Evolutionary conservation across 1,140 invertebrate genomes (phyloP), one percentile per base, ranked within the genome.

Genomic region (Anoplolepis gracilipes): DNA sequence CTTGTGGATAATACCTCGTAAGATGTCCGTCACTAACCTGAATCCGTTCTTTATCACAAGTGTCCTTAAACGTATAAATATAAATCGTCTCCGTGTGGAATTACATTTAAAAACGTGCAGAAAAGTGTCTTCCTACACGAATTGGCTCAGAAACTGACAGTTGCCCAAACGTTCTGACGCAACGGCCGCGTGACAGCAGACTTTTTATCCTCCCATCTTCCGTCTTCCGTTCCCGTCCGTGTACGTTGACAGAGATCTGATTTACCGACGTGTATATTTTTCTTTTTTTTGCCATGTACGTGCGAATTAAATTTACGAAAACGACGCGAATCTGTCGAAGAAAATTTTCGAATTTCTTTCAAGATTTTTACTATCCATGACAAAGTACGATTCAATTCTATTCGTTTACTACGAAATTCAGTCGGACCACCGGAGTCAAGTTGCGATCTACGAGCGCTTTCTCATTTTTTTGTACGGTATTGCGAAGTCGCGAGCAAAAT

Each of bases 71-170:
- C 86, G 62, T 90, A 88, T 88, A 92, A 85, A 85, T 87, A 84
- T 70, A 77, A 85, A 88, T 89, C 81, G 73, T 69, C n/a, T 69
- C 46, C 39, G 65, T 90, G 65, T 90, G 67, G 87, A 91, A 88
- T 90, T 67, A 90, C 92, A 93, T 93, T 91, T 93, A 91, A 92
- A 90, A 88, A 85, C 88, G 42, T 78, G 78, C 62, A 70, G 46
- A 19, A 64, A 87, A 73, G 49, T 91, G 84, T 84, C 82, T 59
- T 79, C 69, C 84, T 59, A 72, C 75, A 42, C 64, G 76, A 84
- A 87, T 49, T 19, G 88, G 87, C 65, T 28, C 7, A 39, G 76
- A 92, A 92, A 93, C 92, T 93, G 93, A 93, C 93, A 93, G 92
- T 93, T 93, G 91, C 87, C 90, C 89, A 82, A 92, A 85, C 85